Base-by-base conservation (phyloP, 2,797 vertebrate species). In the Pyrocephalus nanus region DNA sequence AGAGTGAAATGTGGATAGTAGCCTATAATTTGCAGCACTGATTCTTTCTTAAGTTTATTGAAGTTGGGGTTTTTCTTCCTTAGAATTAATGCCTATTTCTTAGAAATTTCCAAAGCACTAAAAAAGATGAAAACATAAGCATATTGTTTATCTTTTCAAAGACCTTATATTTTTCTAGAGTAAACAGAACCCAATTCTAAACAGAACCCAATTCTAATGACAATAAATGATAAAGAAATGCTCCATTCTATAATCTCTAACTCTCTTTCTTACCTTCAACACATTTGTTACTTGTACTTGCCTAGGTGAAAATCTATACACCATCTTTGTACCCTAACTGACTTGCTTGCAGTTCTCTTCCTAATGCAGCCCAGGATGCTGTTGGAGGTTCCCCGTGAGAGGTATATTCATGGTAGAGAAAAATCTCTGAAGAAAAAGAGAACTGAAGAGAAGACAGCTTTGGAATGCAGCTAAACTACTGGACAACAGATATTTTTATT, bases 201-300 rank as follows among this genome's bases (percentile, higher is more conserved):
- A 9, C 5, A 62, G 18, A 80, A 79, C 8, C 4, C 15, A 29
- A 34, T 67, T 67, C 23, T 8, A 77, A 26, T 23, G n/a, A 11
- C 14, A 76, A 65, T 15, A 75, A 75, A 67, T 27, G 2, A n/a
- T 38, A 64, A 32, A 65, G 30, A 84, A 50, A 47, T 60, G n/a
- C 50, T 58, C n/a, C 7, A 47, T 69, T 67, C 17, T 43, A 5
- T 69, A 5, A 26, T 42, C 13, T 48, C 6, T 16, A 62, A 30
- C 7, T 45, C 6, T 57, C 22, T 58, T 0, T 0, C 8, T 66
- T 71, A 22, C 21, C 5, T 73, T 86, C 29, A 15, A 45, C 0
- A 0, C 1, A 21, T 87, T 74, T 72, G 10, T 29, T 60, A 23
- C 6, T 40, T 83, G 30, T 53, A 14, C 34, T 13, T 50, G 18